Percentiles rank a stretch among this genome's conserved stretches.
Conservation (phyloP, 2,888 invertebrate species). For the Stenichneumon culpator region DNA sequence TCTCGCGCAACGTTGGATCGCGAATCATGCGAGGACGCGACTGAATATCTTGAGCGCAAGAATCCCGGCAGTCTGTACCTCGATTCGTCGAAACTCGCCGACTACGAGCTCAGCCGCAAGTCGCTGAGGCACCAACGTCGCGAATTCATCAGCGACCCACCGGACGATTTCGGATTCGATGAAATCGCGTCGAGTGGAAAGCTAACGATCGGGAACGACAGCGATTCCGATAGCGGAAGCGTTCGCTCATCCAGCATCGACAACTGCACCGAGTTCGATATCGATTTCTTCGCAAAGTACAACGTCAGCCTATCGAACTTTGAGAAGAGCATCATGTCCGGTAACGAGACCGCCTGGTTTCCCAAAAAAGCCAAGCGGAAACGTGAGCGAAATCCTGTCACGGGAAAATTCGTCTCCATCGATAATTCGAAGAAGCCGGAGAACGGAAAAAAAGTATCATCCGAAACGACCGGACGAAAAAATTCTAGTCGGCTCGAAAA, state of each 20-base stretch:
- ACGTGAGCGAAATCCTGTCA: slow-evolving; percentile 26
- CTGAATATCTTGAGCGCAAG: slow-evolving; percentile 75
- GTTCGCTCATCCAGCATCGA: not conserved
- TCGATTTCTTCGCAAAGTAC: slow-evolving; percentile 55
- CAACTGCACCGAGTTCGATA: slow-evolving; percentile 8
- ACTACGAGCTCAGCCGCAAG: slow-evolving; percentile 67
- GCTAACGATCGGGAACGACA: slow-evolving; percentile 66
- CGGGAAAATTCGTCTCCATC: slow-evolving; percentile 53
- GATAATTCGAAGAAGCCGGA: not conserved
- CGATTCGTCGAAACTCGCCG: slow-evolving; percentile 70
- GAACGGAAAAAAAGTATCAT: not conserved
- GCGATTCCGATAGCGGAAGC: slow-evolving; percentile 70
- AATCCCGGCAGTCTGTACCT: slow-evolving; percentile 73
- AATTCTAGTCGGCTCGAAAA: not conserved
- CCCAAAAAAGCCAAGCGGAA: slow-evolving; percentile 21
- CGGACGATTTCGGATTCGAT: slow-evolving; percentile 77
- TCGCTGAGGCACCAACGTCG: slow-evolving; percentile 20
- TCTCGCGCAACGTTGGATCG: not conserved
- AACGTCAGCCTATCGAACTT: slow-evolving; percentile 59
- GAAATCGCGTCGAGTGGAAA: slow-evolving; percentile 75
- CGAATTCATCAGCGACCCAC: not conserved
- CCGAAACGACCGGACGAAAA: slow-evolving; percentile 8
- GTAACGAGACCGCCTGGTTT: not conserved
- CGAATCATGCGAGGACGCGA: slow-evolving; percentile 72
- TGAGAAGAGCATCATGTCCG: slow-evolving; percentile 50